Percentiles rank a stretch among this genome's conserved stretches.
phyloP scores from a whole-genome alignment of 1,140 invertebrate genomes.

The Lamellibrachia luymesi region DNA sequence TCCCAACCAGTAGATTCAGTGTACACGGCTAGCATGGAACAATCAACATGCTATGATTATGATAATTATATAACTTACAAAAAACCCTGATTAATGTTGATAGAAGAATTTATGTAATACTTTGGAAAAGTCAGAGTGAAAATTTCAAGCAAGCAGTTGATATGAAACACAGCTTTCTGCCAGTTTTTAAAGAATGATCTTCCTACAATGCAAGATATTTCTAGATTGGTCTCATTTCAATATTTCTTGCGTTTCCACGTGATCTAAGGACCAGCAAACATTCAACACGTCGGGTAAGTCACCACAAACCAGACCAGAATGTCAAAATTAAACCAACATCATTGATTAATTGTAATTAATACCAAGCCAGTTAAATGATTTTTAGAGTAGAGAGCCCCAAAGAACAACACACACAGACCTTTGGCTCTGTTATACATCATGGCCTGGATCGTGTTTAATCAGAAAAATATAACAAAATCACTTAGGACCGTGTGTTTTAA shows the following conservation, averaged over 20 bases:
- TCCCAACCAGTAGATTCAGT: neutral
- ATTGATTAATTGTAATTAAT: neutral
- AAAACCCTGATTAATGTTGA: neutral
- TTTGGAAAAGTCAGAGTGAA: neutral
- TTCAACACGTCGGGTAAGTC: neutral
- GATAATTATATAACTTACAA: neutral
- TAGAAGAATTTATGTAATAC: neutral
- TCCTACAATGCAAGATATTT: too few relatives aligned
- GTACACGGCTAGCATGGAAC: neutral
- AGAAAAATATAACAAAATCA: neutral
- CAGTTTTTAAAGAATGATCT: neutral
- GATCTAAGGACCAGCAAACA: neutral
- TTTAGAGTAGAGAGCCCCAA: slow-evolving; percentile 4
- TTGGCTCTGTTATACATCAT: neutral
- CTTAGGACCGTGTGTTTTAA: neutral
- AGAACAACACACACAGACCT: neutral
- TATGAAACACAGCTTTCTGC: neutral
- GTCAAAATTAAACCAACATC: neutral
- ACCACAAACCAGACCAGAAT: neutral
- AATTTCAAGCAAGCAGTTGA: neutral
- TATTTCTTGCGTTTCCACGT: too few relatives aligned
- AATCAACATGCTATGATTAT: neutral
- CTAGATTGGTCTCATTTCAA: neutral
- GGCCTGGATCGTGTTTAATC: neutral
- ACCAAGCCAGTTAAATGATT: neutral